Percentiles rank a stretch among this genome's conserved stretches.
phyloP scores from a whole-genome alignment of 2,888 invertebrate genomes.

The Steinernema hermaphroditum region DNA sequence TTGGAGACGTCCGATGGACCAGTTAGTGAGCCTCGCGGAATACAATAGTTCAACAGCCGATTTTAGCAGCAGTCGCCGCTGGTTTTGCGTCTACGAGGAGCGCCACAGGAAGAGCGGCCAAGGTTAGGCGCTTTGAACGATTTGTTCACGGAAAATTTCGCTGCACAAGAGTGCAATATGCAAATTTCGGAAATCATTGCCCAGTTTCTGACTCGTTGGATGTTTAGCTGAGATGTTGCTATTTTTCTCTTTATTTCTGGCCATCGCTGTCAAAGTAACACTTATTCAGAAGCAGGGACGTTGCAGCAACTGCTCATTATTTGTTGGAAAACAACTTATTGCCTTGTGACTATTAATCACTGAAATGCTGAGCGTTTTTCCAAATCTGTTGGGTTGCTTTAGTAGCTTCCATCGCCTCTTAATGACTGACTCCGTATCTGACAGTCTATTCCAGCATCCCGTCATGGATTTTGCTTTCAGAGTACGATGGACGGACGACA shows the following conservation, averaged over 20 bases:
- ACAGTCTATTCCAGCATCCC: too few species aligned
- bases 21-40: too few species aligned
- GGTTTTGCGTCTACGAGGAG: neutral
- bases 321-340: neutral
- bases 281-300: neutral
- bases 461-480: slow-evolving; percentile 23
- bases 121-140: too few species aligned
- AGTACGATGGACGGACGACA: slow-evolving; percentile 46
- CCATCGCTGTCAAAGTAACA: neutral
- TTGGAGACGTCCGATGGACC: neutral
- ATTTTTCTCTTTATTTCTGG: too few species aligned
- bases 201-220: neutral
- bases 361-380: neutral
- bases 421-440: neutral
- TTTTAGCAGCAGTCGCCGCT: neutral
- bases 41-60: neutral
- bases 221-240: neutral
- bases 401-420: neutral
- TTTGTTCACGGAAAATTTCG: neutral
- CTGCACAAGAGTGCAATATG: neutral
- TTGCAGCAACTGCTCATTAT: neutral
- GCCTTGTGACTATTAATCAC: neutral
- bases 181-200: neutral
- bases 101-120: slow-evolving; percentile 6
- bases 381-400: neutral